phyloP scores from a whole-genome alignment of 2,113 vertebrate species.

The Myotis yumanensis region DNA sequence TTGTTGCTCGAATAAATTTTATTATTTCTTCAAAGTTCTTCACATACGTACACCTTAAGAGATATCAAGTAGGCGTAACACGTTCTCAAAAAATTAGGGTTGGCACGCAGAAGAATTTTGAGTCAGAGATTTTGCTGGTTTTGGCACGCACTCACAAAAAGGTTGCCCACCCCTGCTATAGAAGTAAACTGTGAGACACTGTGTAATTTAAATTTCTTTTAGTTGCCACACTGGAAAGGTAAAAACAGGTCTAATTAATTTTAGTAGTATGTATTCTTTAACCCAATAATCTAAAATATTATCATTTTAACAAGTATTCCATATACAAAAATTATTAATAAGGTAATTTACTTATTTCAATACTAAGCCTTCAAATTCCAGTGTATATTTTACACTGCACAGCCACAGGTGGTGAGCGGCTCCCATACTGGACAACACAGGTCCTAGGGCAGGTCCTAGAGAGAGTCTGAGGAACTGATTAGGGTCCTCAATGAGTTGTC shows the following conservation, averaged over 20 bases:
- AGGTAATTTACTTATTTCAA: not conserved
- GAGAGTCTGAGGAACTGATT: not conserved
- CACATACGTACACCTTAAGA: too few species aligned
- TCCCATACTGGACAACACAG: not conserved
- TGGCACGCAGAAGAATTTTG: too few species aligned
- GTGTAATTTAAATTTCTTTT: not conserved
- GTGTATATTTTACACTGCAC: not conserved
- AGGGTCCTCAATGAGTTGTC: not conserved
- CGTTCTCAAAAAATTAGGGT: too few species aligned
- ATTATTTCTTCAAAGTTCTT: too few species aligned
- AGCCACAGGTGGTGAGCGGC: not conserved
- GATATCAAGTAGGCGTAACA: too few species aligned
- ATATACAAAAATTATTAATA: not conserved
- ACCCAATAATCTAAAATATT: not conserved
- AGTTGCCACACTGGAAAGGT: not conserved
- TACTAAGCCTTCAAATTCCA: not conserved
- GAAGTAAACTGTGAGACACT: not conserved
- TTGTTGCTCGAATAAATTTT: too few species aligned
- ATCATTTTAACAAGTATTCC: not conserved
- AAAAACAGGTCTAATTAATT: not conserved
- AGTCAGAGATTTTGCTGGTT: too few species aligned
- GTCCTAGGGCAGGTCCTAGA: not conserved
- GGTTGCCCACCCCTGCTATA: not conserved
- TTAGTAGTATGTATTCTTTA: conserved; percentile 19
- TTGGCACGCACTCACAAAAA: too few species aligned